Base-by-base conservation (phyloP, 2,113 vertebrate genomes). In the Peucedramus taeniatus region DNA sequence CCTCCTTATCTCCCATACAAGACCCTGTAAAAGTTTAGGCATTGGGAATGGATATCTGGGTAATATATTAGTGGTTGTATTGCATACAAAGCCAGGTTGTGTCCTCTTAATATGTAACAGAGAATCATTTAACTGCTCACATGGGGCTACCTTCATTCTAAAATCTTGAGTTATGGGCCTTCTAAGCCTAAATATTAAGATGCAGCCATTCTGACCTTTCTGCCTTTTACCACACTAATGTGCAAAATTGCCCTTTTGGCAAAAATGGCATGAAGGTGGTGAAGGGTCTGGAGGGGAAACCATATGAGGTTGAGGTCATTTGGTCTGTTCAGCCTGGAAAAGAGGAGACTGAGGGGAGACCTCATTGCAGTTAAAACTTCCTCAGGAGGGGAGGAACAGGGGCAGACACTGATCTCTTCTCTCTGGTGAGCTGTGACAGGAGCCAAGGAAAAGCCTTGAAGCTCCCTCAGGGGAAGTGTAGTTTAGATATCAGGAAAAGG, bases 301-400 rank as follows among this genome's bases (percentile, higher is more conserved):
- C 28, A 35, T 10, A 8, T 0, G 0, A 39, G 6, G 7, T 17
- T 82, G 51, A 45, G 20, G 13, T 60, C 7, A 11, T 24, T 66
- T 45, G 28, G 8, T 21, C 9, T 59, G 23, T n/a, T 89, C 39
- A 66, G 22, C 18, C 45, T 60, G 83, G 69, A 82, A 23, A 33
- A 82, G 4, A 22, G 5, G 37, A 65, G 27, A 66, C 6, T n/a
- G 15, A 19, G 39, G 24, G 7, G 33, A 59, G 15, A 45, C 18
- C 5, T 50, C 68, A 26, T 3, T 33, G 28, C 13, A 60, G 19
- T 30, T 39, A 23, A 22, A 45, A 3, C 19, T 66, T 66, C 33
- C n/a, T 74, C 0, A 0, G 20, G 61, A 59, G 28, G 7, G 15
- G 16, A 33, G 28, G 15, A 16, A 9, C 7, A 51, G 1, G 2